Conservation (phyloP, 1,140 invertebrate genomes). For the Triops longicaudatus region DNA sequence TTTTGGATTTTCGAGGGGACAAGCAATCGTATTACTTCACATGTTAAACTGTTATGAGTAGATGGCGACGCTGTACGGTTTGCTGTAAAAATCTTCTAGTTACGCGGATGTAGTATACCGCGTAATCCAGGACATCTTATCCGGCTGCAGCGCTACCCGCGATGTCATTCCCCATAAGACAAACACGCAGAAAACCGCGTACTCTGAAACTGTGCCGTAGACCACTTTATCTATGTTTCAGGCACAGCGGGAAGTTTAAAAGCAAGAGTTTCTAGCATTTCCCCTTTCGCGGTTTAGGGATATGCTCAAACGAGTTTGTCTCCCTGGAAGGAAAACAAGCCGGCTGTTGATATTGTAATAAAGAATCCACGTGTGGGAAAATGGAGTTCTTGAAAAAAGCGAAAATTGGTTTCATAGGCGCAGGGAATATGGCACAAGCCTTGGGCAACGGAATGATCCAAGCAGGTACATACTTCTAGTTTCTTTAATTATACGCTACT, state of each 20-base stretch:
- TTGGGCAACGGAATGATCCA: constrained; percentile 68
- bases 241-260: no score
- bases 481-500: not conserved
- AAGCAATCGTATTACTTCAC: not conserved
- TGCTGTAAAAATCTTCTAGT: no score
- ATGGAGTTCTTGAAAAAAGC: not conserved
- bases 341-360: not conserved
- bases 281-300: not conserved
- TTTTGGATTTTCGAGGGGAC: not conserved
- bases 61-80: not conserved
- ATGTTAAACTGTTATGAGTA: not conserved
- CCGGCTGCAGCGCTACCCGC: no score
- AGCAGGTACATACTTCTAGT: constrained; percentile 44
- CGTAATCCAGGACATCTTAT: no score
- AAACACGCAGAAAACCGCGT: no score
- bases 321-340: not conserved
- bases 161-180: no score
- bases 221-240: no score
- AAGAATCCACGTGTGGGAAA: not conserved
- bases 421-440: constrained; percentile 88
- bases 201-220: no score
- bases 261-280: not conserved
- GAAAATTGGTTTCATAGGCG: constrained; percentile 79
- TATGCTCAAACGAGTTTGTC: not conserved
- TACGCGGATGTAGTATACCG: no score